Conservation (phyloP, 2,113 vertebrate species). For the Perca schrenkii region DNA sequence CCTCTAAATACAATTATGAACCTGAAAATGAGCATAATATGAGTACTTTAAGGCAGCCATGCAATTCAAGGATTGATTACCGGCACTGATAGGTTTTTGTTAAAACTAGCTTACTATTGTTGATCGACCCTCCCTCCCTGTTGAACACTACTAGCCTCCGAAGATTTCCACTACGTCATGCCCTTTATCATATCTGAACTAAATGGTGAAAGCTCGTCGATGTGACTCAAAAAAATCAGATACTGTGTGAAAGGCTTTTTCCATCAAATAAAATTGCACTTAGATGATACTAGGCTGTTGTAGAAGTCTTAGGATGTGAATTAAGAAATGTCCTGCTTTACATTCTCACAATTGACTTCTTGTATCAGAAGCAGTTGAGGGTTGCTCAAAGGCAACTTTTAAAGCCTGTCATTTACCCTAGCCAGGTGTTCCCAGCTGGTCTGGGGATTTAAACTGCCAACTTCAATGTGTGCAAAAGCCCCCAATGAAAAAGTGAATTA, state of each 20-base stretch:
- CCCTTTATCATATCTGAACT: background rate
- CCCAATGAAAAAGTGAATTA: background rate
- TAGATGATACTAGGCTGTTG: too few relatives aligned
- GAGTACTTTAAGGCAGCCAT: background rate
- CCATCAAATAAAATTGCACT: background rate
- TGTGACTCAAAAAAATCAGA: background rate
- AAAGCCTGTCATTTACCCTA: background rate
- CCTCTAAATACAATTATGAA: too few relatives aligned
- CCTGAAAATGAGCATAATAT: too few relatives aligned
- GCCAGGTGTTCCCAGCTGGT: slow-evolving; percentile 65
- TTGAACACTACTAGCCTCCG: background rate
- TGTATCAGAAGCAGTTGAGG: background rate
- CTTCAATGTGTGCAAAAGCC: background rate
- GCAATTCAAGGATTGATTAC: background rate
- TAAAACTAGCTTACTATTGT: background rate
- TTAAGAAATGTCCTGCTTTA: background rate
- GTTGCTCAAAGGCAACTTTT: background rate
- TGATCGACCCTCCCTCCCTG: background rate
- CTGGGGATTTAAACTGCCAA: slow-evolving; percentile 50
- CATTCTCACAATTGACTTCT: background rate
- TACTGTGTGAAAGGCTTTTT: background rate
- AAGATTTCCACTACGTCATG: background rate
- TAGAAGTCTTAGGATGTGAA: background rate
- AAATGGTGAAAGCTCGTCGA: background rate
- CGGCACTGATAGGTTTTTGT: background rate